Conservation (phyloP, 2,888 invertebrate genomes). For the Digitonthophagus gazella region DNA sequence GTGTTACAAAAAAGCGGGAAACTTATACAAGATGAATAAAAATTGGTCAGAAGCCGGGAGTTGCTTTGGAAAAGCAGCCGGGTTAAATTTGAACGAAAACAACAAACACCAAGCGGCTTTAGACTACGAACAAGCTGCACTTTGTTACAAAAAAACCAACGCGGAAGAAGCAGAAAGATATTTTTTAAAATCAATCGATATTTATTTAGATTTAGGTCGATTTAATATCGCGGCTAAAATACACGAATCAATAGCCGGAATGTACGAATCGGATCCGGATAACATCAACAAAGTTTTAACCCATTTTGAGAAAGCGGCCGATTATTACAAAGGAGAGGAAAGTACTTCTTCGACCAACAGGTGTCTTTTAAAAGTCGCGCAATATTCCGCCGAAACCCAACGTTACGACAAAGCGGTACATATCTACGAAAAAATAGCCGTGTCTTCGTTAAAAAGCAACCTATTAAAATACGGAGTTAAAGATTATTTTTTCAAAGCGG, state of each 20-base stretch:
- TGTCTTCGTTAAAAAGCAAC: conserved; percentile 86
- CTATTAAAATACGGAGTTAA: conserved; percentile 91
- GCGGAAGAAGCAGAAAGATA: conserved; percentile 83
- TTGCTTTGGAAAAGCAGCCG: conserved; percentile 87
- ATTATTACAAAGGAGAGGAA: conserved; percentile 92
- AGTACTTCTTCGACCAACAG: conserved; percentile 95
- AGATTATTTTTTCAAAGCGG: conserved; percentile 94
- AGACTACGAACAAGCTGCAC: conserved; percentile 90
- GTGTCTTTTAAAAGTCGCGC: conserved; percentile 93
- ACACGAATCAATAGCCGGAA: conserved; percentile 93
- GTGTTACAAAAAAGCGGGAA: conserved; percentile 90
- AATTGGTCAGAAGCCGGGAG: conserved; percentile 93
- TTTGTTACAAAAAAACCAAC: conserved; percentile 85
- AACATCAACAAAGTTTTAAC: conserved; percentile 82
- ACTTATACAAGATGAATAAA: conserved; percentile 96
- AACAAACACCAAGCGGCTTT: conserved; percentile 91
- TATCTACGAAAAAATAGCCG: conserved; percentile 93
- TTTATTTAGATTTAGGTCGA: conserved; percentile 95
- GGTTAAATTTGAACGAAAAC: conserved; percentile 72
- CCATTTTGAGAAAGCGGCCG: conserved; percentile 95
- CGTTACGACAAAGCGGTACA: conserved; percentile 93
- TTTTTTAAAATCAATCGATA: conserved; percentile 87
- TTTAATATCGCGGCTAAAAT: conserved; percentile 97
- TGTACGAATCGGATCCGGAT: conserved; percentile 86
- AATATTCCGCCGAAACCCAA: conserved; percentile 90